phyloP scores from a whole-genome alignment of 2,888 invertebrate species.

The Tigriopus californicus region DNA sequence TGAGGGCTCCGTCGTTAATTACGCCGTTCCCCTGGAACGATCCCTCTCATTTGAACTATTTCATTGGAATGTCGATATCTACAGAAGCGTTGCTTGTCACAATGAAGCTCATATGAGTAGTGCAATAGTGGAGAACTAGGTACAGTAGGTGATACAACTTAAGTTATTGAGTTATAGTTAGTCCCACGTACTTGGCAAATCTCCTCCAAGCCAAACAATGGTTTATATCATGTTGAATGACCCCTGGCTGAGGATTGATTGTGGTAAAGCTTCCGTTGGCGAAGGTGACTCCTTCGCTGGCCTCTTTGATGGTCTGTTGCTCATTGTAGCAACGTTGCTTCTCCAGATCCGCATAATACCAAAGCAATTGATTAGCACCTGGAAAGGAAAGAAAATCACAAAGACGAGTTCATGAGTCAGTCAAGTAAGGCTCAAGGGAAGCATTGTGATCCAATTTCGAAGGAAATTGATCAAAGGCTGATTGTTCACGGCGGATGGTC shows the following conservation, averaged over 20 bases:
- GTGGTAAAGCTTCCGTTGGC: neutral
- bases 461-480: neutral
- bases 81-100: no score
- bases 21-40: no score
- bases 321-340: conserved; percentile 20
- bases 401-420: no score
- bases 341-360: conserved; percentile 54
- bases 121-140: no score
- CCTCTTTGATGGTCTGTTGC: conserved; percentile 20
- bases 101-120: no score
- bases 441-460: neutral
- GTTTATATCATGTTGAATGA: conserved; percentile 8
- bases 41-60: no score
- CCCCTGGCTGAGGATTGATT: neutral
- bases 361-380: conserved; percentile 58
- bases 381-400: neutral
- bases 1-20: no score
- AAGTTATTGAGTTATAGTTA: neutral
- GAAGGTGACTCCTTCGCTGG: neutral
- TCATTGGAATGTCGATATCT: no score
- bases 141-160: no score
- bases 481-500: no score
- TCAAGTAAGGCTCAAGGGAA: neutral
- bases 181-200: conserved; percentile 30
- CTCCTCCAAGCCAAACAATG: conserved; percentile 27